Conservation (phyloP, 2,797 vertebrate genomes). For the Acipenser ruthenus region DNA sequence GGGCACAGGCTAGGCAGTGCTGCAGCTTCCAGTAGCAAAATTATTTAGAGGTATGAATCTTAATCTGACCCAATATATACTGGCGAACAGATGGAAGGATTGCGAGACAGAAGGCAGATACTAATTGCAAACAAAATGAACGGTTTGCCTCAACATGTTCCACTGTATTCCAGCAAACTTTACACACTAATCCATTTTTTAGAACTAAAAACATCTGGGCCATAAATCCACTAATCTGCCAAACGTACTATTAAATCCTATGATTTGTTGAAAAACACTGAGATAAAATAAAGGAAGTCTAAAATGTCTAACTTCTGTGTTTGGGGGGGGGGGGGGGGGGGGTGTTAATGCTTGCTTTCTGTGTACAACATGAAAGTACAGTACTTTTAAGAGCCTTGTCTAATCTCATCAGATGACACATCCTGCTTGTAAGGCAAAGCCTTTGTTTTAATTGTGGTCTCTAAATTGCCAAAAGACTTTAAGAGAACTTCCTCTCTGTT, state of each 20-base stretch:
- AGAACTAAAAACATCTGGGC: slow-evolving; percentile 98
- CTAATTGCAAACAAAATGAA: slow-evolving; percentile 72
- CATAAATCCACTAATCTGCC: slow-evolving; percentile 96
- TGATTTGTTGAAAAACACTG: slow-evolving; percentile 97
- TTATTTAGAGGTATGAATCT: slow-evolving; percentile 55
- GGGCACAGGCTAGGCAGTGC: too few species aligned
- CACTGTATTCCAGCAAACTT: slow-evolving; percentile 81
- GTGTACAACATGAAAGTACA: slow-evolving; percentile 77
- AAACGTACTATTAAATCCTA: slow-evolving; percentile 88
- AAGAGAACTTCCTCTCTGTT: slow-evolving; percentile 2
- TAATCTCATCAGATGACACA: slow-evolving; percentile 91
- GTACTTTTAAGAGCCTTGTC: slow-evolving; percentile 90
- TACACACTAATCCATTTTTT: slow-evolving; percentile 95
- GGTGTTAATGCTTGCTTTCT: slow-evolving; percentile 87
- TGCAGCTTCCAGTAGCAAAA: too few species aligned
- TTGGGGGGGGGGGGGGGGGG: slow-evolving; percentile 42
- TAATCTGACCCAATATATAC: slow-evolving; percentile 68
- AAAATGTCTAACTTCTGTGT: slow-evolving; percentile 81
- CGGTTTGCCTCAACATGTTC: slow-evolving; percentile 70
- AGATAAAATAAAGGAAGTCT: slow-evolving; percentile 93
- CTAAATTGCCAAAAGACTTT: slow-evolving; percentile 51
- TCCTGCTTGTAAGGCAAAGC: slow-evolving; percentile 68
- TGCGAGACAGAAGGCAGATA: slow-evolving; percentile 65
- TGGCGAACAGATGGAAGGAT: slow-evolving; percentile 71
- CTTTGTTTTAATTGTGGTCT: slow-evolving; percentile 71